phyloP scores from a whole-genome alignment of 2,888 invertebrate genomes.

The Nowickia ferox region DNA sequence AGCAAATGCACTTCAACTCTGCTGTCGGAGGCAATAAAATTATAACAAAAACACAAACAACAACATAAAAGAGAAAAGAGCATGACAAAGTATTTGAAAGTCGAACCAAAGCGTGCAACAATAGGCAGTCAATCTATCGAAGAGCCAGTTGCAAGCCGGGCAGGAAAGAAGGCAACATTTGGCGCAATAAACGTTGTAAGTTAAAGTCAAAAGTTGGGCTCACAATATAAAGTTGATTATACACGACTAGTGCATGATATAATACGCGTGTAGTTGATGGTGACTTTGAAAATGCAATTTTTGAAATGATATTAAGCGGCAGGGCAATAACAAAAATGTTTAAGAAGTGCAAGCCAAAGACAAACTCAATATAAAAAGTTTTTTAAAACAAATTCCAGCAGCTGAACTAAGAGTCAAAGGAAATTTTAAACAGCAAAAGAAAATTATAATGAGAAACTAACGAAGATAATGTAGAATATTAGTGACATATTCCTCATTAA shows the following conservation, averaged over 20 bases:
- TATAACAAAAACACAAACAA: conserved; percentile 43
- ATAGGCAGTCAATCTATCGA: not conserved
- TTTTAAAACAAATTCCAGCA: not conserved
- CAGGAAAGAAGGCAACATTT: conserved; percentile 31
- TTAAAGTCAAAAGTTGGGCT: conserved; percentile 56
- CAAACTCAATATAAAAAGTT: conserved; percentile 3
- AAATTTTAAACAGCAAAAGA: not conserved
- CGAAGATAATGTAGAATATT: not conserved
- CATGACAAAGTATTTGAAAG: conserved; percentile 28
- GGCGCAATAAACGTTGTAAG: conserved; percentile 63
- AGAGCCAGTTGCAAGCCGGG: not conserved
- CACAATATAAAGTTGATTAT: conserved; percentile 59
- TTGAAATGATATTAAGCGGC: conserved; percentile 30
- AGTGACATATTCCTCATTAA: not conserved
- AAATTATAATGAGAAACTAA: not conserved
- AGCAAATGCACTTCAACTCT: conserved; percentile 41
- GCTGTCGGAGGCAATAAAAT: conserved; percentile 59
- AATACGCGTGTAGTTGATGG: conserved; percentile 5
- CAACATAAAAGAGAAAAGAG: not conserved
- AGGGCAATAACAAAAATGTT: conserved; percentile 21
- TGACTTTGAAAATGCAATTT: conserved; percentile 67
- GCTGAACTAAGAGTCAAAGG: not conserved
- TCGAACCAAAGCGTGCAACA: conserved; percentile 10
- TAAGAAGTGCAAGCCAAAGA: not conserved
- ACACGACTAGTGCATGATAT: conserved; percentile 19